Evolutionary conservation across 2,888 invertebrate genomes (phyloP).

Genomic region (Agrilus cyanescens): DNA sequence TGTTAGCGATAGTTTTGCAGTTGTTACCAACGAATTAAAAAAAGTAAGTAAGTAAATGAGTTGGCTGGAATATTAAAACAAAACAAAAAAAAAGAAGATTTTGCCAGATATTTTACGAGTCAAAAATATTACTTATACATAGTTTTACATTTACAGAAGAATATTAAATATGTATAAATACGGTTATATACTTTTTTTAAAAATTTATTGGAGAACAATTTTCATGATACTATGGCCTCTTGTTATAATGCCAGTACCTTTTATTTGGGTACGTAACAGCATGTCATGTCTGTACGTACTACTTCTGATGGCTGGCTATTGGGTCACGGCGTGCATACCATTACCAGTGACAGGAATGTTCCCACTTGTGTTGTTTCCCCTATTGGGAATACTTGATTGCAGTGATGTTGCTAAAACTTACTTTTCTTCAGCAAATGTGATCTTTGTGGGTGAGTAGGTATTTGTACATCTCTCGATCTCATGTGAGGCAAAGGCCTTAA

Average conservation of each 20-base stretch:
- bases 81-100: constrained; percentile 4
- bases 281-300: constrained; percentile 36
- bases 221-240: constrained; percentile 5
- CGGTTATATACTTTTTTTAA: background rate
- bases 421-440: background rate
- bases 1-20: too few relatives aligned
- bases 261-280: background rate
- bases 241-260: background rate
- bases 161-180: too few relatives aligned
- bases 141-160: too few relatives aligned
- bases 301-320: constrained; percentile 38
- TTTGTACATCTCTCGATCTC: too few relatives aligned
- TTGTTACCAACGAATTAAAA: too few relatives aligned
- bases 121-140: too few relatives aligned
- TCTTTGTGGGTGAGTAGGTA: background rate
- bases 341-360: constrained; percentile 39
- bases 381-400: constrained; percentile 36
- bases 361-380: constrained; percentile 39
- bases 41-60: too few relatives aligned
- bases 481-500: too few relatives aligned
- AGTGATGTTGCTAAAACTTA: background rate
- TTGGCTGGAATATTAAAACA: too few relatives aligned
- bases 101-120: constrained; percentile 3
- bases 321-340: constrained; percentile 43
- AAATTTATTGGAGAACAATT: constrained; percentile 6